Evolutionary conservation across 2,113 vertebrate species (phyloP), one percentile per base, ranked within the genome.

Genomic region (Scopus umbretta): DNA sequence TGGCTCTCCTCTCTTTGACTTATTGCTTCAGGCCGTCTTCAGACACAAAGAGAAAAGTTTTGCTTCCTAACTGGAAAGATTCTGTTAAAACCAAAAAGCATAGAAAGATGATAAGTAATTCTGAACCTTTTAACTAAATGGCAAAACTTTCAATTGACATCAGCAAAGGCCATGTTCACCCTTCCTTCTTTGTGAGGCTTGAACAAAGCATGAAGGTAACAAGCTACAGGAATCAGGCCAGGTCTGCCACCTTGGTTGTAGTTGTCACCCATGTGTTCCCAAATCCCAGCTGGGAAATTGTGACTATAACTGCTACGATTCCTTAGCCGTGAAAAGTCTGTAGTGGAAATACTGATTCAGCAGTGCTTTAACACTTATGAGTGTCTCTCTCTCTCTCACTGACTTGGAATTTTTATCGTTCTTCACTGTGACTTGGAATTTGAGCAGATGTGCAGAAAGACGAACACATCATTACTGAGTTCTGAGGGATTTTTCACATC

Each of bases 371-470:
- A 45, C 12, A 80, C 27, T 79, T 76, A 15, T 40, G 42, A 85
- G 42, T 70, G 6, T 83, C 30, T 85, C 42, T 65, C 19, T 52
- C 40, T 92, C 42, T 86, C 34, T 49, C 21, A 83, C 43, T 86
- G 53, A 71, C 79, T 82, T 92, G 52, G 40, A 92, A 73, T 95
- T 86, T 95, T 90, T 95, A 66, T 83, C 55, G 32, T 90, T 83
- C 25, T 66, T 90, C 43, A 23, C 49, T 1, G 10, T 88, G 81
- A 61, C 47, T 80, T 80, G 66, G n/a, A 93, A 72, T 85, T 88
- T 94, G 61, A 94, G 50, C 80, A 94, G 72, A 91, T 85, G 53
- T 87, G 49, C 66, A 82, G 58, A 53, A 94, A 79, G 29, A 93
- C 2, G 13, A 94, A 76, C 36, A 62, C 17, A 32, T 73, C 73